Evolutionary conservation across 2,113 vertebrate genomes (phyloP).

Genomic region (Beaufortia kweichowensis): DNA sequence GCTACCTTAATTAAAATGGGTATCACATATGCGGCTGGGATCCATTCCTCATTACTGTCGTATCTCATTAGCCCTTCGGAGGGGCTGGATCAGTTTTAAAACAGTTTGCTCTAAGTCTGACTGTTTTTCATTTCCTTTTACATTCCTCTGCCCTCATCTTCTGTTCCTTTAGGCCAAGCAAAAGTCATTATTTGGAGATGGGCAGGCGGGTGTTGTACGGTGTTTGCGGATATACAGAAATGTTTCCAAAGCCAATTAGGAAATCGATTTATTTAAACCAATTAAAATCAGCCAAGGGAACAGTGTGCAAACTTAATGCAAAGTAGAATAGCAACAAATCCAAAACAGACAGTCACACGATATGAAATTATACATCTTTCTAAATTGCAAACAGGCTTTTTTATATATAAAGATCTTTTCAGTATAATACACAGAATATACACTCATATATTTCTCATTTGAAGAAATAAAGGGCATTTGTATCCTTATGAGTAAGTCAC

Average conservation of each 20-base stretch:
- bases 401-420: too few species aligned
- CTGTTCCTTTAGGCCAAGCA: constrained; percentile 55
- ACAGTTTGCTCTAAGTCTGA: constrained; percentile 67
- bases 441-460: background rate
- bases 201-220: constrained; percentile 5
- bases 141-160: constrained; percentile 54
- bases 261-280: constrained; percentile 38
- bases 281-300: constrained; percentile 37
- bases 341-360: background rate
- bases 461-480: background rate
- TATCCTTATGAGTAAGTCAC: background rate
- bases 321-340: constrained; percentile 13
- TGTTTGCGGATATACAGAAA: constrained; percentile 32
- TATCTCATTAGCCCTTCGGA: constrained; percentile 76
- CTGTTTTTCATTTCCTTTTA: constrained; percentile 61
- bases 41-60: constrained; percentile 78
- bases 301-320: constrained; percentile 23
- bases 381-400: too few species aligned
- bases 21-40: constrained; percentile 74
- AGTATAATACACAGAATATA: background rate
- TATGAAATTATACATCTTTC: background rate
- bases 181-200: constrained; percentile 58
- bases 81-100: constrained; percentile 63
- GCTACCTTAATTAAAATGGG: constrained; percentile 77
- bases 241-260: constrained; percentile 55